Base-by-base conservation (phyloP, 92 coral and sea anemone species). In the Isaurus tuberculatus region DNA sequence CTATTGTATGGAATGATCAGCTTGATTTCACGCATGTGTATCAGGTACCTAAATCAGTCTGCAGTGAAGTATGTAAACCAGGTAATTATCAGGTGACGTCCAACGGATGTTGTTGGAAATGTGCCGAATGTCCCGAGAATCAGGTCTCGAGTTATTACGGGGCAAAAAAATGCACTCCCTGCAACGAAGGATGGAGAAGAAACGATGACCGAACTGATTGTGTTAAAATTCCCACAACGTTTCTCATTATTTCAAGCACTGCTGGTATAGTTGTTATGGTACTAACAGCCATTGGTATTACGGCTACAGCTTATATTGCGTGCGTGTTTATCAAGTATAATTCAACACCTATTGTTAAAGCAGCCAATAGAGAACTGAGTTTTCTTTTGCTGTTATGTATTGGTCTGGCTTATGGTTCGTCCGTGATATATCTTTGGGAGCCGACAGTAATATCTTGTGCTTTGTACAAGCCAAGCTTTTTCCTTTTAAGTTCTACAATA, bases 31-130 rank as follows among this genome's bases (percentile, higher is more conserved):
- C 80, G 33, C 32, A 23, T 23, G 67, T 70, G 67, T 86, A 84
- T 15, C 85, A 72, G 19, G 46, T 89, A 26, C 98, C 98, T 34
- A 86, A 71, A 33, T 93, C 98, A 20, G 84, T 91, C 30, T 93
- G 98, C 57, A 90, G 88, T 60, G 93, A 91, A 58, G 29, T 15
- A 1, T 93, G 98, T 33, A 43, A 42, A 13, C 95, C 98, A 30
- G 98, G 98, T 4, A 81, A 73, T 61, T 84, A 94, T 72, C 98
- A 93, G 72, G 92, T 94, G 6, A 63, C 43, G 23, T 72, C 90
- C 34, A 58, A 74, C 11, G 88, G 80, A 55, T 93, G 98, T 23
- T 93, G 98, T 37, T 93, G 98, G 98, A 88, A 93, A 53, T 93
- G 98, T 85, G 92, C 88, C 40, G 46, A 68, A 13, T 93, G 98